Evolutionary conservation across 2,797 vertebrate species (phyloP).

Genomic region (Erpetoichthys calabaricus): DNA sequence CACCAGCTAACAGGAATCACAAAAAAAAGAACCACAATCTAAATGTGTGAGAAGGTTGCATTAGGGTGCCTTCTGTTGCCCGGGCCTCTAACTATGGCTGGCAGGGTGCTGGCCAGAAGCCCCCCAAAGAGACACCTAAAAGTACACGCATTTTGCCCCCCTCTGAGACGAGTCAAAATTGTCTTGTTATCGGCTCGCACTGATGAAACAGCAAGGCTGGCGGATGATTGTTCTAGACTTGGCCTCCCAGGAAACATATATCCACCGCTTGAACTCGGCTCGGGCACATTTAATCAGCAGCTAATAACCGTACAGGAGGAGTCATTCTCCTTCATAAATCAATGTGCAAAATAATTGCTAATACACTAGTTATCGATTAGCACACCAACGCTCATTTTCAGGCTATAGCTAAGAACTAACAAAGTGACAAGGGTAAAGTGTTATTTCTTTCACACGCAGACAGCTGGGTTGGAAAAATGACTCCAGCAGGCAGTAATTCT

Average conservation of each 20-base stretch:
- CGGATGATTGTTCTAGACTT: conserved; percentile 79
- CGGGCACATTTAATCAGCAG: conserved; percentile 87
- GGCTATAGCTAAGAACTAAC: conserved; percentile 84
- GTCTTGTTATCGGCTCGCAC: conserved; percentile 68
- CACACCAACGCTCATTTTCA: conserved; percentile 82
- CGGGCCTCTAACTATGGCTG: too few relatives aligned
- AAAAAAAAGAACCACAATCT: too few relatives aligned
- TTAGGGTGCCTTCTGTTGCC: too few relatives aligned
- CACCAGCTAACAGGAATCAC: too few relatives aligned
- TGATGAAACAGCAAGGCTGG: conserved; percentile 66
- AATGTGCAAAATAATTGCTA: conserved; percentile 99
- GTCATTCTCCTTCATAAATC: conserved; percentile 87
- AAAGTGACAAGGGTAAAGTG: conserved; percentile 99
- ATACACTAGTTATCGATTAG: conserved; percentile 98
- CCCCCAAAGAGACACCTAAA: conserved; percentile 9
- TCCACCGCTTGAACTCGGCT: conserved; percentile 57
- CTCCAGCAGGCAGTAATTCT: conserved; percentile 94
- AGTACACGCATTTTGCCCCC: conserved; percentile 35
- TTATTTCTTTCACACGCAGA: conserved; percentile 86
- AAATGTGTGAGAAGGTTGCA: too few relatives aligned
- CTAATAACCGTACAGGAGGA: conserved; percentile 90
- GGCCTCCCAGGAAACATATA: conserved; percentile 71
- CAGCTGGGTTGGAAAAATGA: conserved; percentile 88
- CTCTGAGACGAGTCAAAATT: conserved; percentile 64
- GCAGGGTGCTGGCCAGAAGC: too few relatives aligned